Conservation (phyloP, 2,888 invertebrate genomes). For the Elysia crispata region DNA sequence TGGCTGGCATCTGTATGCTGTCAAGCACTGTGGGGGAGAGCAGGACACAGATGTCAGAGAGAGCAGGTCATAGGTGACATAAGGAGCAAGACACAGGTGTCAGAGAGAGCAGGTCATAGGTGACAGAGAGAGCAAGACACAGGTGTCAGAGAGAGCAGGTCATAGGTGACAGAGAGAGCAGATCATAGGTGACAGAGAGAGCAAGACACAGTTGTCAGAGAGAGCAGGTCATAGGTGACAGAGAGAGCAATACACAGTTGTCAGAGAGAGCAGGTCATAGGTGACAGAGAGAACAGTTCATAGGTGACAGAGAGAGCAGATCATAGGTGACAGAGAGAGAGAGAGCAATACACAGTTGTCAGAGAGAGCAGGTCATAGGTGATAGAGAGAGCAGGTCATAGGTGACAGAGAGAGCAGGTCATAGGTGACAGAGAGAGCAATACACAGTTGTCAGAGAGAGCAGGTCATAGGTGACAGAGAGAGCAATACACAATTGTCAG, state of each 20-base stretch:
- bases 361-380: not conserved
- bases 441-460: not conserved
- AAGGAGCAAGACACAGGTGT: not conserved
- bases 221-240: conserved; percentile 1
- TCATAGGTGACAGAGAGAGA: not conserved
- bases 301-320: conserved; percentile 22
- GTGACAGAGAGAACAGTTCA: not conserved
- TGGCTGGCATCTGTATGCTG: conserved; percentile 35
- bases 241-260: not conserved
- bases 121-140: conserved; percentile 36
- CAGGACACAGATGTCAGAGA: not conserved
- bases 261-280: too few relatives aligned
- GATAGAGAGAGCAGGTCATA: not conserved
- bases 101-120: not conserved
- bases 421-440: not conserved
- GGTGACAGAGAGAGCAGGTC: too few relatives aligned
- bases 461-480: not conserved
- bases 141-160: too few relatives aligned
- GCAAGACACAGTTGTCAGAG: conserved; percentile 15
- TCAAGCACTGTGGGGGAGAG: conserved; percentile 36
- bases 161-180: not conserved
- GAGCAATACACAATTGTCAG: too few relatives aligned
- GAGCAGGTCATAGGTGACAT: conserved; percentile 6
- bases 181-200: conserved; percentile 22
- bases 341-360: not conserved